A percentile compares a stretch with the other conserved stretches of the same genome.
phyloP scores from a whole-genome alignment of 2,113 vertebrate species.

The Aplodontia rufa region DNA sequence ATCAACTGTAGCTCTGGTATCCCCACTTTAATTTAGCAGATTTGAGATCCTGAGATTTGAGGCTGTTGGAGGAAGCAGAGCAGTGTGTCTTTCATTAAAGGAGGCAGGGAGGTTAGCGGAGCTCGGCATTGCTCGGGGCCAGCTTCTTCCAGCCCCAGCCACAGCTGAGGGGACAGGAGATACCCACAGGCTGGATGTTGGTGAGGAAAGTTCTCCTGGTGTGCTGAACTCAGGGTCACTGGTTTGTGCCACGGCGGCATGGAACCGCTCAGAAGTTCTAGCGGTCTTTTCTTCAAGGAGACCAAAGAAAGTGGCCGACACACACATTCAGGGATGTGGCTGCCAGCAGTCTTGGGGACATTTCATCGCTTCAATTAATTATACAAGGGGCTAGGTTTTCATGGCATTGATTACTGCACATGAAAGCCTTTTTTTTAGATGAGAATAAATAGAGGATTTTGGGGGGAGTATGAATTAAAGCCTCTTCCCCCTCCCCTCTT shows the following conservation, averaged over 20 bases:
- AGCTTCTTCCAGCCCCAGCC: constrained; percentile 43
- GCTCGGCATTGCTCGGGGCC: constrained; percentile 60
- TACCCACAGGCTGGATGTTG: too few relatives aligned
- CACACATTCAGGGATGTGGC: neutral
- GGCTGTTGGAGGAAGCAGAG: constrained; percentile 71
- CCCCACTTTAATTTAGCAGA: constrained; percentile 71
- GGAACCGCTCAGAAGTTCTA: too few relatives aligned
- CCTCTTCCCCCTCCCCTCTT: constrained; percentile 70
- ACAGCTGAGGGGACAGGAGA: too few relatives aligned
- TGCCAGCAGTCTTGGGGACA: neutral
- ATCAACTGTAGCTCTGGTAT: constrained; percentile 72
- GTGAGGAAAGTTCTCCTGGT: neutral
- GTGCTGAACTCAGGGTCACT: neutral
- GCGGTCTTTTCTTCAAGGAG: neutral
- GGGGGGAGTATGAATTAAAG: constrained; percentile 65
- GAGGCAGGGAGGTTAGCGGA: constrained; percentile 75
- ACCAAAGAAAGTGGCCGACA: constrained; percentile 32
- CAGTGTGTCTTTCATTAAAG: constrained; percentile 78
- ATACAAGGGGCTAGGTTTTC: constrained; percentile 32
- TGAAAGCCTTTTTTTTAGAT: constrained; percentile 40
- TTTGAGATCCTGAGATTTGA: constrained; percentile 76
- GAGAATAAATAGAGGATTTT: constrained; percentile 64
- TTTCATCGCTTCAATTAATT: constrained; percentile 62
- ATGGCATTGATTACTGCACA: constrained; percentile 4
- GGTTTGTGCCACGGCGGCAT: too few relatives aligned